These are phyloP conservation scores for Rhynchonycteris naso DNA, from an alignment of 2,797 vertebrate genomes.

Conservation along the genomic window DNA sequence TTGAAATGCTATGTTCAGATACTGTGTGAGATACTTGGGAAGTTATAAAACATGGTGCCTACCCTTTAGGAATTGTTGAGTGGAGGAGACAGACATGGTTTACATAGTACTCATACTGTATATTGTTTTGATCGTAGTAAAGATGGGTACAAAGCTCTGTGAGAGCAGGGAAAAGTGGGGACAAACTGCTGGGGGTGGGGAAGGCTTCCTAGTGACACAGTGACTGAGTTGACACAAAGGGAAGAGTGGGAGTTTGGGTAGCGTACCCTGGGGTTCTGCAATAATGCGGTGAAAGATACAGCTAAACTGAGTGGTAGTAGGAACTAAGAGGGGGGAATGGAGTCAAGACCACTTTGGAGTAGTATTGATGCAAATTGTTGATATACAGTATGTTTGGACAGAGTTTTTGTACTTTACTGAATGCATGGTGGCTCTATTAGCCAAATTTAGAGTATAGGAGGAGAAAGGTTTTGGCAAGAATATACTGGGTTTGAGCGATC, in stretches of 20 bases:
- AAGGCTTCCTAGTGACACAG: background rate
- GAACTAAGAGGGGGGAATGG: background rate
- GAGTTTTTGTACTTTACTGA: slow-evolving; percentile 3
- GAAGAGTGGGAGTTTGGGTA: background rate
- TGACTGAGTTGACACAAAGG: background rate
- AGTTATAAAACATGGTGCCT: background rate
- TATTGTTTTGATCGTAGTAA: background rate
- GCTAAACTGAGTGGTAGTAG: background rate
- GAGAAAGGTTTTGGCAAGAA: background rate
- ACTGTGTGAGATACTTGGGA: background rate
- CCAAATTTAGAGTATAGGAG: slow-evolving; percentile 3
- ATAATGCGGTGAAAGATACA: background rate
- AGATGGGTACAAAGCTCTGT: background rate
- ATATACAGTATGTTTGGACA: background rate
- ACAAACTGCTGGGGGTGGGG: background rate
- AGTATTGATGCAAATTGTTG: background rate
- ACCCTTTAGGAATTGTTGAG: slow-evolving; percentile 24
- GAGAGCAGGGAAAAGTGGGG: background rate
- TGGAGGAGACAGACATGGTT: slow-evolving; percentile 20
- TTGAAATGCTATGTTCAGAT: slow-evolving; percentile 20
- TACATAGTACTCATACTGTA: slow-evolving; percentile 8
- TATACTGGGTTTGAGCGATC: background rate
- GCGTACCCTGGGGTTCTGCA: background rate
- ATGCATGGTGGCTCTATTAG: background rate
- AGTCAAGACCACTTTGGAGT: background rate